Evolutionary conservation across 2,888 invertebrate species (phyloP), one percentile per base, ranked within the genome.

Genomic region (Polylopha cassiicola): DNA sequence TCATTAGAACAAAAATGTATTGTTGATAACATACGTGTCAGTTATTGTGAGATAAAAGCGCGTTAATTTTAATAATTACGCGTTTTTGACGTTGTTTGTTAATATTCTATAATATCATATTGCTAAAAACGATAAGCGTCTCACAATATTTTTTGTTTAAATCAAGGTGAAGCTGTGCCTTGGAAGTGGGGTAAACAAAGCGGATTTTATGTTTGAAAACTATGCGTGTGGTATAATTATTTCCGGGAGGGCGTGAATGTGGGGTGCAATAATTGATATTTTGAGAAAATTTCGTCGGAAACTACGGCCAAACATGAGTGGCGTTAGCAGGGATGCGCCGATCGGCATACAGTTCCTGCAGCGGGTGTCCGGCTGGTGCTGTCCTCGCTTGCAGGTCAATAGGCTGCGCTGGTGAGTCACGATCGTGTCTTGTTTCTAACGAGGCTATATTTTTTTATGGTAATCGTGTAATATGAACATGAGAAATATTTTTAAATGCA

Each of bases 341-440:
- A 65, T 89, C 44, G 92, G 93, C n/a, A 72, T 92, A 5, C 80
- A 84, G 52, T 60, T 82, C 16, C 56, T 92, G 31, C 89, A 91
- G 56, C 86, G 72, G 49, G 53, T 84, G 10, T 84, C 73, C 7
- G 74, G 77, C 3, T 84, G 69, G 53, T 88, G 88, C 36, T 92
- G 89, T 54, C 89, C 90, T 3, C 79, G 90, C 9, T 62, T 89
- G 3, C 87, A 87, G 51, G 80, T 89, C 45, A 91, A 92, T 65
- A 86, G 90, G 57, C 86, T 91, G 55, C 64, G 87, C 57, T 89
- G 91, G 93, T 92, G 70, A 87, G 87, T 82, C 20, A 34, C 32
- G 43, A 41, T 3, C 34, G 37, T 26, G 44, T 39, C 18, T 18
- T 10, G 10, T 22, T 9, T 6, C 18, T 17, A 26, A 21, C 31